Conservation (phyloP, 2,888 invertebrate species). For the Pristionchus exspectatus region DNA sequence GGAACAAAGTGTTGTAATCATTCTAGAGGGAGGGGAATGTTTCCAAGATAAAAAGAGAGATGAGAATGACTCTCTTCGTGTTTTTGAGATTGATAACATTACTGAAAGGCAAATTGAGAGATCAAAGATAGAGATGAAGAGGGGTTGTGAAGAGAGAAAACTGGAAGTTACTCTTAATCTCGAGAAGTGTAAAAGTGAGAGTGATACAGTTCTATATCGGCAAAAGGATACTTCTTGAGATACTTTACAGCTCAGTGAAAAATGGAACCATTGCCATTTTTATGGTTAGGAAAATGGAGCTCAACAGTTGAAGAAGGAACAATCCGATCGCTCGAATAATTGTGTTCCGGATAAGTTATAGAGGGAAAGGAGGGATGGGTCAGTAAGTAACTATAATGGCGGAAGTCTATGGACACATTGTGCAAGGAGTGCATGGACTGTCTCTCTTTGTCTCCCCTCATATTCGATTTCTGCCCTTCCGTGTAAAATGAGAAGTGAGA, state of each 20-base stretch:
- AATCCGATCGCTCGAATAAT: too few species aligned
- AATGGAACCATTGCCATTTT: too few species aligned
- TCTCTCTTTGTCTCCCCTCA: neutral
- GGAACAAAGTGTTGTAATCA: conserved; percentile 33
- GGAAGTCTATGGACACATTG: neutral
- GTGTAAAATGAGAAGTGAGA: neutral
- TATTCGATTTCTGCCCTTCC: neutral
- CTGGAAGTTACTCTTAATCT: neutral
- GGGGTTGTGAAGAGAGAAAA: neutral
- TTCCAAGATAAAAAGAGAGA: neutral
- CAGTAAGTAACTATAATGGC: too few species aligned
- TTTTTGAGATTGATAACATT: conserved; percentile 28
- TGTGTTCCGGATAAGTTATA: too few species aligned
- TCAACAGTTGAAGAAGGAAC: too few species aligned
- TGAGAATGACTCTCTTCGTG: neutral
- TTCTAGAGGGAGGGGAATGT: conserved; percentile 35
- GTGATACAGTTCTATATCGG: neutral
- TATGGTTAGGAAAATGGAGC: too few species aligned
- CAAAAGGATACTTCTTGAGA: neutral
- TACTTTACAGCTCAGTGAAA: neutral
- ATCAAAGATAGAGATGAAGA: neutral
- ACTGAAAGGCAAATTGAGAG: neutral
- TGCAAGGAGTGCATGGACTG: neutral
- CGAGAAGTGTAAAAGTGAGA: neutral
- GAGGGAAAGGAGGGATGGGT: too few species aligned